Base-by-base conservation (phyloP, 2,888 invertebrate genomes). In the Polia nebulosa region DNA sequence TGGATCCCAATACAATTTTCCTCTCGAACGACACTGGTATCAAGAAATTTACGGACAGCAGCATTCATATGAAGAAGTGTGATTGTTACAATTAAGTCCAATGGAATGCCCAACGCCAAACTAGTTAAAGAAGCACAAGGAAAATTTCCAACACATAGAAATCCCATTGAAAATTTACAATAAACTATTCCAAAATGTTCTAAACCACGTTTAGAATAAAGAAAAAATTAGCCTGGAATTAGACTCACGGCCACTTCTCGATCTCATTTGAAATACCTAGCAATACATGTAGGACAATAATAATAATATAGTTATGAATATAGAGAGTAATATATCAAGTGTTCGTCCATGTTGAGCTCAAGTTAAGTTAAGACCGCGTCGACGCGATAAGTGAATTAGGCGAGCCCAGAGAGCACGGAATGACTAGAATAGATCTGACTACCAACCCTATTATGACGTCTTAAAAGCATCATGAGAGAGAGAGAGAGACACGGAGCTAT, bases 281-380 rank as follows among this genome's bases (percentile, higher is more conserved):
- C 13, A 44, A 39, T 15, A 53, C 1, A 62, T 69, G 17, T 63
- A n/a, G n/a, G n/a, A 25, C 20, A 22, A 63, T 49, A 60, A 62
- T 70, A 65, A 66, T 56, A 47, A n/a, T 20, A 52, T 52, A 52
- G 45, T 64, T 76, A 62, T 25, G 32, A 1, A 41, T 71, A 63
- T 49, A 76, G 51, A 62, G n/a, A 51, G 72, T 51, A 80, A 80
- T 60, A 32, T 66, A 81, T 72, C 66, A 63, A 67, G 72, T 76
- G 77, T 76, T 63, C 65, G 71, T 61, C 62, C 66, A 66, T 63
- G 78, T 77, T 63, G 64, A 70, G 77, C 56, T 75, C 72, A 82
- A 82, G 77, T 82, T 82, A 83, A 75, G 75, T 73, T 81, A 73
- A 82, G 76, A 82, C 80, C 80, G 51, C 74, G 68, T 69, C 72